Percentiles rank a stretch among this genome's conserved stretches.
Conservation (phyloP, 2,113 vertebrate species). For the Meriones unguiculatus region DNA sequence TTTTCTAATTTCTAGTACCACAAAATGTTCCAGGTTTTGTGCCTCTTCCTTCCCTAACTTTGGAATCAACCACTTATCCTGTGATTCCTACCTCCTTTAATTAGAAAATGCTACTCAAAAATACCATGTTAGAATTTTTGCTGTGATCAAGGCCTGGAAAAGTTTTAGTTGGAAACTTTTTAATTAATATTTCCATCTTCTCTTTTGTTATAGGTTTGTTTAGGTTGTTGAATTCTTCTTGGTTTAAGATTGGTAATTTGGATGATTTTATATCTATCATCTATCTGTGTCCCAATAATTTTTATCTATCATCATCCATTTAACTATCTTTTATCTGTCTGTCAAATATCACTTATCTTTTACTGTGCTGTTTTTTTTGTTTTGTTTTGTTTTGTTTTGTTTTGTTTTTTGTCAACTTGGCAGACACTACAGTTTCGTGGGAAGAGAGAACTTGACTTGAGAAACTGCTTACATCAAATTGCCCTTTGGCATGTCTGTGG, state of each 20-base stretch:
- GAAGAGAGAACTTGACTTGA: background rate
- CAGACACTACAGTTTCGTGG: background rate
- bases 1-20: background rate
- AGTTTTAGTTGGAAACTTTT: background rate
- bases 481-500: background rate
- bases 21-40: background rate
- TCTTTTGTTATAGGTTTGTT: background rate
- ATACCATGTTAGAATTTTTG: background rate
- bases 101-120: background rate
- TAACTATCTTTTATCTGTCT: background rate
- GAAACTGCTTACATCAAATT: background rate
- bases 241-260: background rate
- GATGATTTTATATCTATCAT: background rate
- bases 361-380: background rate
- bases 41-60: no score
- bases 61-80: background rate
- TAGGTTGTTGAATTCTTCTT: background rate
- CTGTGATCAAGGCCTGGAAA: background rate
- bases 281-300: background rate
- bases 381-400: no score
- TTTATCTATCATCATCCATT: background rate
- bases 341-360: background rate
- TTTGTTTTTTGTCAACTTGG: background rate
- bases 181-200: background rate
- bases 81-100: background rate